Conservation (phyloP, 1,140 invertebrate genomes). For the Drosophila funebris region DNA sequence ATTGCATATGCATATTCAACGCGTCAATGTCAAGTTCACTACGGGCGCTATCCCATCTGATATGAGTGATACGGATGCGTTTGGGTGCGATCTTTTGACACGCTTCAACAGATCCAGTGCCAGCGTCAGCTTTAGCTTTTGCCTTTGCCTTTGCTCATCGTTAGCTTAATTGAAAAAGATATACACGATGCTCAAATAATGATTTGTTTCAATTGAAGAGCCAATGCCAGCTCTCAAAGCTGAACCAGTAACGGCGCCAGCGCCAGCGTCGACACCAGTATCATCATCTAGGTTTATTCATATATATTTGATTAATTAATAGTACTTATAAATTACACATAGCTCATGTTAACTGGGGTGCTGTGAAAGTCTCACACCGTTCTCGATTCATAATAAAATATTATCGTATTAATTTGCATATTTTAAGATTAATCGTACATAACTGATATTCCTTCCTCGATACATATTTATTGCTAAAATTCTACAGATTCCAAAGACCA, state of each 20-base stretch:
- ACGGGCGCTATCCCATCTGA: not conserved
- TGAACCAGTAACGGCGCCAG: constrained; percentile 29
- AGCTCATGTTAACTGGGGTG: constrained; percentile 23
- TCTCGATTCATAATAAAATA: constrained; percentile 12
- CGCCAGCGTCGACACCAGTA: constrained; percentile 27
- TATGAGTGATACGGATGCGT: constrained; percentile 49
- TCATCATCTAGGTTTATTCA: constrained; percentile 29
- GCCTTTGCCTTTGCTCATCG: constrained; percentile 23
- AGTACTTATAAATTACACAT: constrained; percentile 10
- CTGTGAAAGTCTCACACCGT: constrained; percentile 19
- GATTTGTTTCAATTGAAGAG: constrained; percentile 82
- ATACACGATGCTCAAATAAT: constrained; percentile 73
- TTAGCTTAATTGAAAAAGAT: constrained; percentile 57
- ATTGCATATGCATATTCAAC: constrained; percentile 21
- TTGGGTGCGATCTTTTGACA: constrained; percentile 72
- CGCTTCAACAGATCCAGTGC: constrained; percentile 42
- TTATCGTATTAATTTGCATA: constrained; percentile 32
- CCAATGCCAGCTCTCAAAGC: constrained; percentile 60
- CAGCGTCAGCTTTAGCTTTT: not conserved
- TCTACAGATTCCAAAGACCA: not conserved
- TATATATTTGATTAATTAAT: constrained; percentile 42
- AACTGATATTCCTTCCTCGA: not conserved
- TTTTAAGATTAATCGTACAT: constrained; percentile 26
- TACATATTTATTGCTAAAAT: not conserved
- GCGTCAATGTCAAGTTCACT: constrained; percentile 40